Base-by-base conservation (phyloP, 2,113 vertebrate species). In the Synodontis membranacea region DNA sequence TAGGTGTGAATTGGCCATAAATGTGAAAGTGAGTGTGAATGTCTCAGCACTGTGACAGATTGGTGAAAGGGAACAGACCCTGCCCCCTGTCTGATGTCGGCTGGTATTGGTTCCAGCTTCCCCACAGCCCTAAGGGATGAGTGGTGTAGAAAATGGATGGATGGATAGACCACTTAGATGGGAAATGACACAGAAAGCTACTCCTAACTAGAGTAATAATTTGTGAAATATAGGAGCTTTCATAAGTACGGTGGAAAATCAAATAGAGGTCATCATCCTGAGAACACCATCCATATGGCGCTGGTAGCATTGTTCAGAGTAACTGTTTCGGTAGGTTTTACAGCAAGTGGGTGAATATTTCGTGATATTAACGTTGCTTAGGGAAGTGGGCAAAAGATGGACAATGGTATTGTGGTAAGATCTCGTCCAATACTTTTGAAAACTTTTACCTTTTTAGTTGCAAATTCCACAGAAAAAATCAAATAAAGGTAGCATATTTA, bases 351-450 rank as follows among this genome's bases (percentile, higher is more conserved):
- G 19, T 54, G 52, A 54, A 7, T 54, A 54, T 21, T 54, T 56
- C 25, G 28, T n/a, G 58, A 28, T 1, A n/a, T 60, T 10, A 4
- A 60, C 8, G 44, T 44, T 44, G 8, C 44, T 44, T 66, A 62
- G 78, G 74, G 6, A 75, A 68, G 50, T 34, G 64, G 89, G 81
- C 39, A 60, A 68, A 87, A n/a, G 89, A 42, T 44, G 52, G 42
- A 44, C 39, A 14, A 52, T 76, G 79, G 50, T 42, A 75, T 64
- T 74, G 25, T 28, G 66, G 42, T 90, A 83, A 84, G 81, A 44
- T 42, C 64, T 62, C 7, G 42, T 66, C 42, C 3, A 50, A 50
- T 58, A 52, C 70, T 50, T 60, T 82, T 70, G 66, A 83, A 44
- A 46, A 70, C 42, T 7, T 80, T 54, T 37, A n/a, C 39, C 84